Base-by-base conservation (phyloP, 2,113 vertebrate genomes). In the Catharus minimus region DNA sequence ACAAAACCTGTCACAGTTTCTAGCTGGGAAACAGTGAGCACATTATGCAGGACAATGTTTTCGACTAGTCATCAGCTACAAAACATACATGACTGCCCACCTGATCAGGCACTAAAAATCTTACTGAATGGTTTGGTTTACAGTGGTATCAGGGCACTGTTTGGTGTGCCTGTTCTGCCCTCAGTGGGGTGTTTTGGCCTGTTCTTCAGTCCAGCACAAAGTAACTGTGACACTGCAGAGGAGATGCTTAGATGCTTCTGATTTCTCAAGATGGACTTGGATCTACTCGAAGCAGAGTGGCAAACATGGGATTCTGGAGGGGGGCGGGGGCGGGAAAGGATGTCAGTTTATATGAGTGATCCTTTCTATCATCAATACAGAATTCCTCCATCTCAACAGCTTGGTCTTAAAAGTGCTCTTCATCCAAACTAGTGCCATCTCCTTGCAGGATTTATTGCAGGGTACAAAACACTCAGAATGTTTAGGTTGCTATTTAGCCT, bases 251-350 rank as follows among this genome's bases (percentile, higher is more conserved):
- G 47, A 17, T 73, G 15, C 13, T 78, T 91, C 58, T 76, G 18
- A 50, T 57, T 78, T 79, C 26, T 72, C 14, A 41, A 38, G 36
- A 8, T 61, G 38, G 8, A 7, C 26, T 76, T 57, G 53, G 12
- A 33, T 60, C 17, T 75, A n/a, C 27, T 66, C 24, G 36, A 46
- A 79, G 50, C 6, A 46, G 21, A 55, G 19, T 74, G 18, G 14
- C 33, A 84, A 74, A 61, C 5, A 11, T 33, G 13, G 16, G 12
- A 78, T 82, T 76, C 36, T 53, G 13, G 9, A 28, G 44, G 10
- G 1, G 2, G 1, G 10, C 10, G 11, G 38, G 11, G 38, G 38
- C 38, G 38, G 11, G 26, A 24, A 28, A 41, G 7, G 1, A 15
- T 17, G 3, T 66, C 36, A 81, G 10, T 11, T 67, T 18, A 9